Conservation (phyloP, 2,888 invertebrate species). For the Dolichopus griseipennis region DNA sequence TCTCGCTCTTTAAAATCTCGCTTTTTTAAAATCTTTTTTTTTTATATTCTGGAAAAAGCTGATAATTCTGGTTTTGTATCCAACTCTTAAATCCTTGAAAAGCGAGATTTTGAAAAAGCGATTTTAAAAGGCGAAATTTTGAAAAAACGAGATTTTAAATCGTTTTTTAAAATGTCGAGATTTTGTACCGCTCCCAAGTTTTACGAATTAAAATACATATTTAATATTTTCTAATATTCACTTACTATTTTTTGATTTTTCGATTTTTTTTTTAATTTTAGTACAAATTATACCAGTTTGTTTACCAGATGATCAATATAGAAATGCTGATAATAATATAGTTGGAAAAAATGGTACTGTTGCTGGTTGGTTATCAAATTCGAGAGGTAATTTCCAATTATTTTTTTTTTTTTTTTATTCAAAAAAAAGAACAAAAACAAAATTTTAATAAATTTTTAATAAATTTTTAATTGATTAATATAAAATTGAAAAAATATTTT, state of each 20-base stretch:
- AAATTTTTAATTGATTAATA: neutral
- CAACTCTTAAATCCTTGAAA: too few species aligned
- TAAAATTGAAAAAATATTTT: too few species aligned
- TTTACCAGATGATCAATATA: constrained; percentile 41
- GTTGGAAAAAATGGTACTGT: constrained; percentile 50
- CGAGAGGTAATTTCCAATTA: constrained; percentile 42
- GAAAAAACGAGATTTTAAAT: too few species aligned
- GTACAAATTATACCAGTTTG: constrained; percentile 45
- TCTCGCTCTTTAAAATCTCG: neutral
- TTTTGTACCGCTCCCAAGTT: too few species aligned
- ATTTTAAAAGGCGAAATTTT: too few species aligned
- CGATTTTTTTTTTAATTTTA: constrained; percentile 23
- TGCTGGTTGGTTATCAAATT: constrained; percentile 68
- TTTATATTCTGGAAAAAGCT: too few species aligned
- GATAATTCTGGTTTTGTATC: too few species aligned
- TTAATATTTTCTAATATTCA: neutral
- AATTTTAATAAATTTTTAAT: neutral
- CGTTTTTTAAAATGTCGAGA: too few species aligned
- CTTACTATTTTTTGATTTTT: neutral
- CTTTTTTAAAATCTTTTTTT: too few species aligned
- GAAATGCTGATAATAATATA: constrained; percentile 35
- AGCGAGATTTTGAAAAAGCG: too few species aligned
- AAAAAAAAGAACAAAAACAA: neutral
- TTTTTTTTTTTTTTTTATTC: neutral
- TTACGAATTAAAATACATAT: neutral